phyloP scores from a whole-genome alignment of 2,113 vertebrate genomes.

The Cephalopholis sonnerati region DNA sequence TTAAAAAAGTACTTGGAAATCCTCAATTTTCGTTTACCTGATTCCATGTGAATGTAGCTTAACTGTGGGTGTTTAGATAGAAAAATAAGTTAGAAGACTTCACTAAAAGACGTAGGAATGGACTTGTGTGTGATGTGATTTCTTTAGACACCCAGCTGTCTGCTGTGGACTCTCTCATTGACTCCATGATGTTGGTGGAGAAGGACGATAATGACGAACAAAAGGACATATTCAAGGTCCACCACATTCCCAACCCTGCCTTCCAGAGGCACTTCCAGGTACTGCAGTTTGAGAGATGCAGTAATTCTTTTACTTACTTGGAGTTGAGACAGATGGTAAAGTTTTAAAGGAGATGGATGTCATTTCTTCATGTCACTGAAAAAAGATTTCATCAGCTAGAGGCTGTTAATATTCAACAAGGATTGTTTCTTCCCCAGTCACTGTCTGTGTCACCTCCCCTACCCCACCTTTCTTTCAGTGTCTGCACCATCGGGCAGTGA shows the following conservation, averaged over 20 bases:
- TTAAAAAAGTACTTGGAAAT: too few relatives aligned
- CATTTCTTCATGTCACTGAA: background rate
- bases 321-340: background rate
- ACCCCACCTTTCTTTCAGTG: conserved; percentile 84
- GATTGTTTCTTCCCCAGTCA: conserved; percentile 1
- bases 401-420: background rate
- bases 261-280: conserved; percentile 98
- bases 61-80: background rate
- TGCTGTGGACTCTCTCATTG: conserved; percentile 92
- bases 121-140: conserved; percentile 18
- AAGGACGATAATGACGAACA: conserved; percentile 84
- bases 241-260: conserved; percentile 92
- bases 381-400: background rate
- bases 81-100: background rate
- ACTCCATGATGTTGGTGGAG: conserved; percentile 93
- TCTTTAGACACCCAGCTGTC: conserved; percentile 88
- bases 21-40: too few relatives aligned
- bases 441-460: conserved; percentile 2
- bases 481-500: conserved; percentile 91
- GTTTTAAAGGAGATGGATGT: background rate
- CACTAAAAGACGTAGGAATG: background rate
- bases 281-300: conserved; percentile 33
- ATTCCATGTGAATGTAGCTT: too few relatives aligned
- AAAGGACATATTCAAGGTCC: conserved; percentile 90
- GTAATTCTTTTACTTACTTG: background rate